Evolutionary conservation across 2,797 vertebrate genomes (phyloP), one percentile per base, ranked within the genome.

Genomic region (Spheniscus humboldti): DNA sequence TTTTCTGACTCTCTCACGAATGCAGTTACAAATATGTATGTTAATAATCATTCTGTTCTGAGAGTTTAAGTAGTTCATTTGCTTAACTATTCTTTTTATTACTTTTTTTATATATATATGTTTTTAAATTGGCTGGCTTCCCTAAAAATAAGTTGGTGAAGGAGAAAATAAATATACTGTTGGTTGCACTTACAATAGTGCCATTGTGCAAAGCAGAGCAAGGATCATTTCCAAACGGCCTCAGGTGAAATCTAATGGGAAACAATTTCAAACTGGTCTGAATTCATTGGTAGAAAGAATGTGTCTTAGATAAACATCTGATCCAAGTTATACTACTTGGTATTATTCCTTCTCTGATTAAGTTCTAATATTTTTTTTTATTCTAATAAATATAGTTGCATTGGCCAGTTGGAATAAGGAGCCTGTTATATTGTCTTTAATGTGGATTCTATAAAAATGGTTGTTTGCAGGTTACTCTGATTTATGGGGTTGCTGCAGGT

Each of bases 181-280:
- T 97, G 93, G 94, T 98, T 97, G 95, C 88, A 68, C 55, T 97
- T 90, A 98, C 96, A 98, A 96, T 98, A 92, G 96, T 95, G 88
- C 91, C 94, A 97, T 98, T 98, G 97, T 98, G 80, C 79, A 94
- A 90, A 93, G 96, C 94, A 95, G 91, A 98, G 91, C 82, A 95
- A 97, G 96, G 96, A 98, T 98, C 95, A 35, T 97, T 98, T 98
- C 96, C 96, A 97, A 97, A 97, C 20, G 43, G 97, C 98, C 98
- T 98, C 96, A 98, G 97, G 98, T 98, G 97, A 98, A 98, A 98
- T 97, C 97, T 97, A 98, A 97, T 97, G 97, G 97, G 97, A 98
- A 98, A 95, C 95, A 97, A 97, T 98, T 98, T 98, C 95, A 96
- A 96, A 97, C 97, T 96, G 92, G 88, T 96, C 94, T 92, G 94